A percentile compares a stretch with the other conserved stretches of the same genome.
These are phyloP conservation scores for Procavia capensis DNA, from an alignment of 2,113 vertebrate species.

Conservation along the genomic window DNA sequence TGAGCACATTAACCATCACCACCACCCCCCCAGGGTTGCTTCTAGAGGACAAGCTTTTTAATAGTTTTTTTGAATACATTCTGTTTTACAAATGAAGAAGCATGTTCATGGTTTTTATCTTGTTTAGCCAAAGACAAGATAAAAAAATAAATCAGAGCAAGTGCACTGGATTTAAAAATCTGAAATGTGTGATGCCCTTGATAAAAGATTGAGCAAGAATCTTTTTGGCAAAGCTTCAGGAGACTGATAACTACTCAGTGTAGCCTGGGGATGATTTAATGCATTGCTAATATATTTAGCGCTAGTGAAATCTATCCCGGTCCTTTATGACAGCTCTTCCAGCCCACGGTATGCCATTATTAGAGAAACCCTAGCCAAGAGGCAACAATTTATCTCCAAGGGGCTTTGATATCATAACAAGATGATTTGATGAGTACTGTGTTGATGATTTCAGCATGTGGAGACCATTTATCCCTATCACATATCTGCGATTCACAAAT, in stretches of 20 bases:
- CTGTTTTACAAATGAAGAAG: conserved; percentile 32
- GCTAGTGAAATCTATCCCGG: not conserved
- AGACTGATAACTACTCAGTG: not conserved
- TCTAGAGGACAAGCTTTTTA: not conserved
- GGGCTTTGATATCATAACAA: not conserved
- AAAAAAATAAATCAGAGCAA: conserved; percentile 23
- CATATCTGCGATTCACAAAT: not conserved
- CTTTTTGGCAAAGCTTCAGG: not conserved
- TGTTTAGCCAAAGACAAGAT: not conserved
- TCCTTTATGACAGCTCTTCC: not conserved
- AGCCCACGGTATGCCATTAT: not conserved
- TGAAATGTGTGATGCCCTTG: conserved; percentile 13
- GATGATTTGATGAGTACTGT: not conserved
- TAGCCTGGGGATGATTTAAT: conserved; percentile 24
- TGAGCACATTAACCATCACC: no score
- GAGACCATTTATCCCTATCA: not conserved
- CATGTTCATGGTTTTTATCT: not conserved
- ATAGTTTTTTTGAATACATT: not conserved
- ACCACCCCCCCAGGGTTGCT: not conserved
- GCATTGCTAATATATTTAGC: not conserved
- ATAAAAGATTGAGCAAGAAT: conserved; percentile 2
- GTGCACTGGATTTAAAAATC: not conserved
- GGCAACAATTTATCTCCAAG: not conserved
- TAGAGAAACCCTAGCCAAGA: conserved; percentile 8
- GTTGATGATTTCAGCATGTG: not conserved